Base-by-base conservation (phyloP, 2,888 invertebrate species). In the Apamea crenata region DNA sequence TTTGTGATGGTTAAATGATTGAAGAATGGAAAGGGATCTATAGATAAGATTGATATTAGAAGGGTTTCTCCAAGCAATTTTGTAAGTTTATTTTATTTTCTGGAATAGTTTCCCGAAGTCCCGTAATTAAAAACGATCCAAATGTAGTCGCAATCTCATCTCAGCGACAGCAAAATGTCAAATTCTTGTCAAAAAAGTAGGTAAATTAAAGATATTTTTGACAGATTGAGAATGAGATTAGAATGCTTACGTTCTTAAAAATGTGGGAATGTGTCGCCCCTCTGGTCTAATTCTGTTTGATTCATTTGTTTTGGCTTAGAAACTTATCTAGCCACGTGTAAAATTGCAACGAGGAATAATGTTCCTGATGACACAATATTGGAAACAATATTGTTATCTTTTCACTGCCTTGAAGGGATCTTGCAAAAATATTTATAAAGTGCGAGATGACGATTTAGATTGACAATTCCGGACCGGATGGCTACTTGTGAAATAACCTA, bases 401-500 rank as follows among this genome's bases (percentile, higher is more conserved):
- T 56, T 29, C 44, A 36, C 21, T 36, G 16, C 29, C 18, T 25
- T 59, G n/a, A 40, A 47, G 25, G 3, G 50, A 66, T 59, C 47
- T 36, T 36, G 8, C 25, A 80, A 59, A 71, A 66, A 47, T 65
- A 70, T 70, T 70, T 66, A 25, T 66, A 25, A 32, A 65, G 25
- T n/a, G n/a, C 10, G 1, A 59, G 21, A 66, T 36, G 66, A 12
- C 36, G 25, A 29, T 21, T 21, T 10, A 36, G 44, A 80, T 59
- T 67, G 59, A 25, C 32, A 50, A 61, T 29, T 14, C 21, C 4
- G 21, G 59, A 53, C 16, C n/a, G 50, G 32, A 47, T 47, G 14
- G 36, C 7, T 25, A 53, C 29, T 47, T 47, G 25, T 12, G 25
- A 72, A 75, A 32, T 69, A 69, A 32, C 21, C 29, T 32, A 21